Evolutionary conservation across 2,888 invertebrate genomes (phyloP).

Genomic region (Drosophila mimica): DNA sequence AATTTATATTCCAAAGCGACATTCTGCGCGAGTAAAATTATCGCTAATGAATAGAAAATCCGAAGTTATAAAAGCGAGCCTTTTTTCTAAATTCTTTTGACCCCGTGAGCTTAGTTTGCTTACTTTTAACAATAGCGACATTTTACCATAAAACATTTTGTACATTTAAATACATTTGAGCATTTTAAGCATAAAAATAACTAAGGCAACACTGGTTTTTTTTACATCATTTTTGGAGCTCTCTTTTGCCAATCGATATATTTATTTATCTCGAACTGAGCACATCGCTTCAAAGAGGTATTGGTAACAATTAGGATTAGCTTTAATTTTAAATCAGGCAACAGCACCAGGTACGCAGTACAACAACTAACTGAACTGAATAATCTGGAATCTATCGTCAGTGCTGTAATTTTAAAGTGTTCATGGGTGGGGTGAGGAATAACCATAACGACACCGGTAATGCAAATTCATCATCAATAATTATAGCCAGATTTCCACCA

Average conservation of each 20-base stretch:
- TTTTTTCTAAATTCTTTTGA: neutral
- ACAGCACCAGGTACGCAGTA: constrained; percentile 43
- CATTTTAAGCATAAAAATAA: neutral
- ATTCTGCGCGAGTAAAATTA: too few species aligned
- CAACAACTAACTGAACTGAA: constrained; percentile 40
- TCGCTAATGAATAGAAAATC: neutral
- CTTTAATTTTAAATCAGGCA: neutral
- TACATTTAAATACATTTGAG: neutral
- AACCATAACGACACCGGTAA: neutral
- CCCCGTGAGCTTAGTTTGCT: neutral
- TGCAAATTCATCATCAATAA: neutral
- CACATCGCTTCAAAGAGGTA: neutral
- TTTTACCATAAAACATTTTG: neutral
- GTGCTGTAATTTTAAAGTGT: constrained; percentile 13
- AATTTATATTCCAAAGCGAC: neutral
- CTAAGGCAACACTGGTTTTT: neutral
- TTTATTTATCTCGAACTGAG: neutral
- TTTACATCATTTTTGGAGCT: neutral
- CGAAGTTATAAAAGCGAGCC: neutral
- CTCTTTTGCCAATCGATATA: neutral
- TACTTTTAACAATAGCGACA: neutral
- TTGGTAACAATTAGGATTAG: neutral
- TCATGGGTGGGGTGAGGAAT: neutral
- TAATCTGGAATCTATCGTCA: neutral
- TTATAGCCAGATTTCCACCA: neutral